Percentiles rank a stretch among this genome's conserved stretches.
Conservation (phyloP, 1,140 invertebrate genomes). For the Hycleus phaleratus region DNA sequence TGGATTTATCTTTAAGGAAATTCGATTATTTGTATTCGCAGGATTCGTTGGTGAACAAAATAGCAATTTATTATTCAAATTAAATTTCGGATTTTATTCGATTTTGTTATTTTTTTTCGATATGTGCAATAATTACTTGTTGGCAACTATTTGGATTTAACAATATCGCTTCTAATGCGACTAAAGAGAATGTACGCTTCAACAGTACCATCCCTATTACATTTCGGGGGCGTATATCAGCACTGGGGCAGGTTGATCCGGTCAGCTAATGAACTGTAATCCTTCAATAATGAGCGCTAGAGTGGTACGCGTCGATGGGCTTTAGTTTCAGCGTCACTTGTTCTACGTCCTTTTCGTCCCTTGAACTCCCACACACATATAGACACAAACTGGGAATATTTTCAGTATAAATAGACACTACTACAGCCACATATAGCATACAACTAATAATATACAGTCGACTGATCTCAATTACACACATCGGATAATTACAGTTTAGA, state of each 20-base stretch:
- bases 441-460: constrained; percentile 1
- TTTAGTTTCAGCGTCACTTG: constrained; percentile 29
- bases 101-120: no score
- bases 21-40: no score
- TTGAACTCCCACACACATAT: constrained; percentile 4
- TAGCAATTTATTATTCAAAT: no score
- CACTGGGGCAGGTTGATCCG: constrained; percentile 28
- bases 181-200: no score
- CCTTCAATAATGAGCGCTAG: constrained; percentile 44
- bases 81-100: no score
- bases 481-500: constrained; percentile 23
- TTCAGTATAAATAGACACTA: background rate
- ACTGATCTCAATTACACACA: constrained; percentile 25
- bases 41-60: no score
- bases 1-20: no score
- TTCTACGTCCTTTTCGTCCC: constrained; percentile 15
- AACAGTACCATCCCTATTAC: no score
- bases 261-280: constrained; percentile 48
- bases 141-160: no score
- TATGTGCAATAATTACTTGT: no score
- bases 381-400: background rate
- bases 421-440: background rate
- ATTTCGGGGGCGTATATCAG: constrained; percentile 11
- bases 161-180: no score
- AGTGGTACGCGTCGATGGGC: constrained; percentile 30